Evolutionary conservation across 1,140 invertebrate species (phyloP).

Genomic region (Stegodyphus dumicola): DNA sequence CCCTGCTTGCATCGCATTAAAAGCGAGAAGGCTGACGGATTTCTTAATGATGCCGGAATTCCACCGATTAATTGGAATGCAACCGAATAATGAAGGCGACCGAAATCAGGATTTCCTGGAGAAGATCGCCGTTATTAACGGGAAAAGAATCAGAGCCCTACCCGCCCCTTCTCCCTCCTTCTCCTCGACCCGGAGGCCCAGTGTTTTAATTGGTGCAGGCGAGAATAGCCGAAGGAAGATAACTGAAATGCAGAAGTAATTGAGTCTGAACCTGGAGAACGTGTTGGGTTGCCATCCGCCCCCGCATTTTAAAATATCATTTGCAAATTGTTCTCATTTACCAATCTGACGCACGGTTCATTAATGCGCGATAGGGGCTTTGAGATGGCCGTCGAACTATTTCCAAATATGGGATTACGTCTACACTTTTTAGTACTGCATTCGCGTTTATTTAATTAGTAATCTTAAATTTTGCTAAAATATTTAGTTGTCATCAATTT

Average conservation of each 20-base stretch:
- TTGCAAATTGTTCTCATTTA: too few species aligned
- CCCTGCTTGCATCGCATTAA: constrained; percentile 17
- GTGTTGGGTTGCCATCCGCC: too few species aligned
- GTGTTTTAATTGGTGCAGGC: constrained; percentile 32
- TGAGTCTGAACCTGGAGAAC: too few species aligned
- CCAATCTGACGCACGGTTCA: too few species aligned
- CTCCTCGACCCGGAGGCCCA: constrained; percentile 13
- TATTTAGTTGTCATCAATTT: too few species aligned
- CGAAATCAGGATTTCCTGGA: not conserved
- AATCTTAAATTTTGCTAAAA: too few species aligned
- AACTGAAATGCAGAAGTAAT: not conserved
- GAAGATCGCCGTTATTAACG: constrained; percentile 26
- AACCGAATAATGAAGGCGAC: constrained; percentile 35
- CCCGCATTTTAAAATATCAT: too few species aligned
- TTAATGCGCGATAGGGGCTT: too few species aligned
- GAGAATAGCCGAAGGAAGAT: not conserved
- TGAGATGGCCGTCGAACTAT: too few species aligned
- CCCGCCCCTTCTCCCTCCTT: not conserved
- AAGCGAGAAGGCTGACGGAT: constrained; percentile 18
- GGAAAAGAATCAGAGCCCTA: constrained; percentile 14
- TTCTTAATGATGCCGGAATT: constrained; percentile 45
- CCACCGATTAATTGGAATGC: constrained; percentile 46
- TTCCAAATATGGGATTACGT: too few species aligned
- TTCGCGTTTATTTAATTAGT: too few species aligned
- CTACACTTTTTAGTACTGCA: too few species aligned